Evolutionary conservation across 2,797 vertebrate species (phyloP), one percentile per base, ranked within the genome.

Genomic region (Schizopygopsis pylzovi): DNA sequence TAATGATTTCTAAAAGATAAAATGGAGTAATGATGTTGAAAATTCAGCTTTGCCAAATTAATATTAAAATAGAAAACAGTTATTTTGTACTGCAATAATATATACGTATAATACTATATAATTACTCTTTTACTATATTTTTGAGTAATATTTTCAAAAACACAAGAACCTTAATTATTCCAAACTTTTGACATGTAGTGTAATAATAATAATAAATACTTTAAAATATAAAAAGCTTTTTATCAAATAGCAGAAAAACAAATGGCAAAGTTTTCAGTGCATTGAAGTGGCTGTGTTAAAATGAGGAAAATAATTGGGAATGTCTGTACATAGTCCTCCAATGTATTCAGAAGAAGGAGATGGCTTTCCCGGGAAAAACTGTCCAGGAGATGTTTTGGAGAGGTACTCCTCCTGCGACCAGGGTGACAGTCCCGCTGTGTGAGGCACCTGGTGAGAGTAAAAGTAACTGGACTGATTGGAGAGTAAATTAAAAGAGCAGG

Each of bases 401-500:
- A 85, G 18, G 43, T 86, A 88, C 39, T 93, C 93, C 49, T 92
- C 92, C 33, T 88, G 93, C 63, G 92, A 86, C 67, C 82, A 85
- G 49, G 92, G 83, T 56, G 87, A 89, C 65, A 94, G 91, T 43
- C 87, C 45, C 15, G 91, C 81, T 20, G 88, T 59, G 73, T 92
- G 92, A 0, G 94, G 93, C 61, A 94, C 90, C 25, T 93, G 94
- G 25, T 93, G 94, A 3, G 95, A 92, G 88, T 95, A 94, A 86
- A 95, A 93, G 88, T 94, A 95, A 72, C 94, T 94, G 79, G 95
- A 91, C 54, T 94, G 94, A 72, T 94, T 93, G 1, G 94, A 92
- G 85, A 96, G 91, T 90, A 95, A 85, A 86, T 94, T 94, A 77
- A 96, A 91, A 5, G 94, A 91, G 79, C 94, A 91, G 0, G 93